Base-by-base conservation (phyloP, 1,140 invertebrate genomes). In the Ips typographus region DNA sequence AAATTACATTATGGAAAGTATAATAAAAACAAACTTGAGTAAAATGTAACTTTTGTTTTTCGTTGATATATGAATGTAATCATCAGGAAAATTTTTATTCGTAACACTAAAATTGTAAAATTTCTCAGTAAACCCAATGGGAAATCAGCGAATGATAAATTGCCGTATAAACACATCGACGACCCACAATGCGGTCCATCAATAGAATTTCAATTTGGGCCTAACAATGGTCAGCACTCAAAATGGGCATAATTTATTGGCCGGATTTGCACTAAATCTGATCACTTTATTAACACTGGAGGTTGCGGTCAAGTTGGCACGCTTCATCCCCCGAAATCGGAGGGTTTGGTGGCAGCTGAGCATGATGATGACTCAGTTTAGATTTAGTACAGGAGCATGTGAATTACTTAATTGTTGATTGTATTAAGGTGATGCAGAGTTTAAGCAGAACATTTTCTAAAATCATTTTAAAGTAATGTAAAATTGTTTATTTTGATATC, bases 231-330 rank as follows among this genome's bases (percentile, higher is more conserved):
- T 62, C 66, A 61, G 47, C 59, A 56, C 59, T 62, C 59, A 49
- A 68, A 62, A 44, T 40, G 37, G 41, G 41, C 40, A 61, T 68
- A 68, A 68, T 68, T 68, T 68, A 68, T 68, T 68, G 51, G 58
- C 22, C 66, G 64, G 64, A 57, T 66, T 66, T 66, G 43, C 64
- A 61, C 38, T 68, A 62, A 68, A 68, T 68, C 66, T 62, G 71
- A 72, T 72, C 57, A 66, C 64, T 70, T 72, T 72, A 72, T 72
- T 72, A 72, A 72, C 68, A 72, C 64, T 59, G 60, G 55, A 61
- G 63, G 63, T 60, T 69, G 65, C 55, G 71, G 71, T 72, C 71
- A 69, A 72, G 63, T 68, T 59, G 68, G 65, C 71, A 51, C 71
- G 62, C 56, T 51, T 40, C 44, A 22, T 59, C 61, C 55, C 66